phyloP scores from a whole-genome alignment of 2,113 vertebrate genomes.

The Dasyurus viverrinus region DNA sequence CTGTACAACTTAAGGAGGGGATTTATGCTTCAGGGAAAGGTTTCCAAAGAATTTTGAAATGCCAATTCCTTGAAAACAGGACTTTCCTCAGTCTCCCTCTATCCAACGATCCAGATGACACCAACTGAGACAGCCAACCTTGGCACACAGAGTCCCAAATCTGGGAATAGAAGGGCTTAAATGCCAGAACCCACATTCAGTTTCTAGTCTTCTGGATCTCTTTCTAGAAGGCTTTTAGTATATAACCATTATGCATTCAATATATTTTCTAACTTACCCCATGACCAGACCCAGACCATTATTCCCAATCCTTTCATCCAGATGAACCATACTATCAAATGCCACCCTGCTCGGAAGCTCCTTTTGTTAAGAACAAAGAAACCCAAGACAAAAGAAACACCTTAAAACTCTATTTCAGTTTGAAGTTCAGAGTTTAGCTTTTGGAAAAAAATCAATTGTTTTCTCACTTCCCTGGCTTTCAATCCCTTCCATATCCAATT shows the following conservation, averaged over 20 bases:
- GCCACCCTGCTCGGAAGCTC: background rate
- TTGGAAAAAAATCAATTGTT: background rate
- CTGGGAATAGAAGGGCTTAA: background rate
- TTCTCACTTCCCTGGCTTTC: background rate
- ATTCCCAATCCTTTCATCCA: background rate
- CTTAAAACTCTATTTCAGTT: background rate
- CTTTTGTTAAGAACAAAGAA: background rate
- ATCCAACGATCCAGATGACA: background rate
- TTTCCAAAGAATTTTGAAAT: background rate
- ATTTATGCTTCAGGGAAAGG: background rate
- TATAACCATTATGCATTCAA: background rate
- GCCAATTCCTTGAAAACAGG: background rate
- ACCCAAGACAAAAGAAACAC: background rate
- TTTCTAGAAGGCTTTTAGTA: background rate
- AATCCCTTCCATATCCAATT: background rate
- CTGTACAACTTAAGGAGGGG: background rate
- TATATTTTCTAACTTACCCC: background rate
- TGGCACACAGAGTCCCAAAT: background rate
- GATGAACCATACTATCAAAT: background rate
- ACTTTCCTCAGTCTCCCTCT: background rate
- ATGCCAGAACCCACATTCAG: background rate
- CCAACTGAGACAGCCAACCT: background rate
- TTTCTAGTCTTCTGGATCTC: background rate
- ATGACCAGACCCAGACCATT: background rate
- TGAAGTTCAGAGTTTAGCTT: background rate